Conservation (phyloP, 2,113 vertebrate genomes). For the Larimichthys polyactis region DNA sequence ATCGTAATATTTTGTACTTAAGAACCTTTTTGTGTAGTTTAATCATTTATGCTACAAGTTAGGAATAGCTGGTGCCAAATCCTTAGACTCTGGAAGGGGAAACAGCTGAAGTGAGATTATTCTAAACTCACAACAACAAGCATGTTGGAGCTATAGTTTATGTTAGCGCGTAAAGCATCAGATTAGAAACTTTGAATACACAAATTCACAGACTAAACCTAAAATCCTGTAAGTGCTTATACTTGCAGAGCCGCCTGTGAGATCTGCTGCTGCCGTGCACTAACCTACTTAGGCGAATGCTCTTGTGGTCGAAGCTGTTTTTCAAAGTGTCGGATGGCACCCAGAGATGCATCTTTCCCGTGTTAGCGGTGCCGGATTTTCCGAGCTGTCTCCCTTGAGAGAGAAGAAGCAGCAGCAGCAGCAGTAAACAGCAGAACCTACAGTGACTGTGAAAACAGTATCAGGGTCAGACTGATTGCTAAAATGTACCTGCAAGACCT, state of each 20-base stretch:
- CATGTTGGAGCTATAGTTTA: too few species aligned
- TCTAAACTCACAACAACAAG: too few species aligned
- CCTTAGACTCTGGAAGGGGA: too few species aligned
- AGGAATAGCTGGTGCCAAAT: too few species aligned
- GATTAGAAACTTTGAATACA: too few species aligned
- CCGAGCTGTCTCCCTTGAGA: constrained; percentile 34
- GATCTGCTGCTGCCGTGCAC: not conserved
- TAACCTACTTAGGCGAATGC: constrained; percentile 24
- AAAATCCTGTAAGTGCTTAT: not conserved
- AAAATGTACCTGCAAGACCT: not conserved
- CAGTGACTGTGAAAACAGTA: not conserved
- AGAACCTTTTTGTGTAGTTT: too few species aligned
- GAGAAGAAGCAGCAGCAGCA: constrained; percentile 5
- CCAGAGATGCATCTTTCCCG: constrained; percentile 36
- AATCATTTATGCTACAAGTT: too few species aligned
- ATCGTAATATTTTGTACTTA: too few species aligned
- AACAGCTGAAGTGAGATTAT: too few species aligned
- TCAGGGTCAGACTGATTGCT: not conserved
- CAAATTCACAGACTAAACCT: too few species aligned
- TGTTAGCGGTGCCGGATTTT: constrained; percentile 41
- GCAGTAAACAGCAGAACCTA: constrained; percentile 23
- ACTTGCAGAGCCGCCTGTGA: not conserved
- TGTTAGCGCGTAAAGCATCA: too few species aligned
- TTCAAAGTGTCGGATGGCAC: constrained; percentile 11
- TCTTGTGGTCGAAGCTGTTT: constrained; percentile 34